phyloP scores from a whole-genome alignment of 2,888 invertebrate species.

The Homarus gammarus region DNA sequence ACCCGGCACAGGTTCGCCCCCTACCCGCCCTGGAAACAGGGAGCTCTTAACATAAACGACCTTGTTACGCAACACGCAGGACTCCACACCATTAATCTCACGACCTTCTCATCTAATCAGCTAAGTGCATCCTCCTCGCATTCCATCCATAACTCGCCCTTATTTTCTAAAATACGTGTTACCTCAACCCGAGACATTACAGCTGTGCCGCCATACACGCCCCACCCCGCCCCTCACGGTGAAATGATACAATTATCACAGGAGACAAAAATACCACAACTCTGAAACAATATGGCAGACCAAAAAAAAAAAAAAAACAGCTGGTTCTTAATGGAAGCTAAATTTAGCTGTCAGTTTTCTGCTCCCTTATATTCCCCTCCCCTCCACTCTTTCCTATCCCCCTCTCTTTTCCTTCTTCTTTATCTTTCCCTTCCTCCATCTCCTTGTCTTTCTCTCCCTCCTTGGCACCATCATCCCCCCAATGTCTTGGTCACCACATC shows the following conservation, averaged over 20 bases:
- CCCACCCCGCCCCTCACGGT: not conserved
- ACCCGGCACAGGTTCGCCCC: too few species aligned
- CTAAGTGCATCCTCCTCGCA: not conserved
- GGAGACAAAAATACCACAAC: not conserved
- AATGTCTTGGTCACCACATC: too few species aligned
- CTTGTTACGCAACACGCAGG: not conserved
- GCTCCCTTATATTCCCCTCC: too few species aligned
- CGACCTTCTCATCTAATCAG: not conserved
- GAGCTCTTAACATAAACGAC: too few species aligned
- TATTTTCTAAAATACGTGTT: not conserved
- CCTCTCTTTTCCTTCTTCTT: too few species aligned
- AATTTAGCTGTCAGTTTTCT: too few species aligned
- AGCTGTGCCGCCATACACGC: not conserved
- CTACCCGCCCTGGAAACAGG: too few species aligned
- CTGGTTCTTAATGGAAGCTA: too few species aligned
- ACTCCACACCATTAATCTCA: not conserved
- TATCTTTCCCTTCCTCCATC: too few species aligned
- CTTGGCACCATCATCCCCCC: too few species aligned
- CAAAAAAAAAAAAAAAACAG: not conserved
- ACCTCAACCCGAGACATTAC: not conserved
- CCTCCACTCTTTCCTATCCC: too few species aligned
- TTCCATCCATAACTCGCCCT: not conserved
- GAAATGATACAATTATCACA: not conserved
- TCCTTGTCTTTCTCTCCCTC: too few species aligned
- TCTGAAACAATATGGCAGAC: not conserved